Evolutionary conservation across 2,113 vertebrate species (phyloP), one percentile per base, ranked within the genome.

Genomic region (Daubentonia madagascariensis): DNA sequence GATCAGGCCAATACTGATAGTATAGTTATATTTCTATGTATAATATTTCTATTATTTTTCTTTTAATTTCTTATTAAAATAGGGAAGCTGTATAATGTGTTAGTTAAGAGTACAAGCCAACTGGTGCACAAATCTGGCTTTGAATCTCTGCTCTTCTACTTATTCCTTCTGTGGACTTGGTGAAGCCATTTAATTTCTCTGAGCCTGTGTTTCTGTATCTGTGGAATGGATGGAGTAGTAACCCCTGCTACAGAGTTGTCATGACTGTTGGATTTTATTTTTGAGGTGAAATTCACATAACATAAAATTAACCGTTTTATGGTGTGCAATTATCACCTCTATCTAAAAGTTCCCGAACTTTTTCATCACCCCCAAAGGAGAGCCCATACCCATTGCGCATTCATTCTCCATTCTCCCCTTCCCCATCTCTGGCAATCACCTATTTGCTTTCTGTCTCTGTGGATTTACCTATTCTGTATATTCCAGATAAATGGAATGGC

Each of bases 1-100:
- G 20, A 86, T 79, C 57, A 95, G 18, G 52, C 35, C 43, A 76
- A 48, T 89, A 89, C 18, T 83, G 50, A 48, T 65, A 37, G 16
- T 92, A 30, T 92, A 40, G 54, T 89, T 61, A 80, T 73, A 93
- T 54, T 92, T 70, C 63, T 25, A 54, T 65, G 37, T 61, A 18
- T 83, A n/a, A 59, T 83, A 85, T 85, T 85, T 73, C 48, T 57
- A 30, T 18, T 94, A 81, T 88, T 94, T 85, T 91, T 76, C 59
- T 76, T 91, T 80, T 83, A 96, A 91, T 85, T 91, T 81, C 13
- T 93, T 72, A 30, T 72, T 63, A 63, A 89, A 86, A 86, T n/a
- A 83, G 40, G 57, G 85, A 89, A 93, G 48, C 37, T 40, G 11
- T 81, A 45, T 52, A 72, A 72, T 28, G 43, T 43, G 35, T 88